These are phyloP conservation scores for Oriolus oriolus DNA, from an alignment of 2,113 vertebrate genomes.

Conservation along the genomic window DNA sequence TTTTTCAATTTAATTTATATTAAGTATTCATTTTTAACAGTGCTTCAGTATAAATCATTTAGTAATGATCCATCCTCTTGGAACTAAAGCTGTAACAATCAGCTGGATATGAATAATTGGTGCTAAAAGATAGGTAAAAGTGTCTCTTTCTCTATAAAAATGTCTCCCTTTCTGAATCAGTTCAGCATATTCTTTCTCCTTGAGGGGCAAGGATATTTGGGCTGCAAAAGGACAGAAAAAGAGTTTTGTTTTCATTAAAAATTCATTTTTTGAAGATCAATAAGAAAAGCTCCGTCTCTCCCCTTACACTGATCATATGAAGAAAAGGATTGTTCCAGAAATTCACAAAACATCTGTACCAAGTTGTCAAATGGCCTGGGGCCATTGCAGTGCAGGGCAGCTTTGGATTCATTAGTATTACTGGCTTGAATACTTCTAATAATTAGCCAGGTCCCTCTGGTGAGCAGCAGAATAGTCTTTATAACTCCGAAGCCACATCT, in stretches of 20 bases:
- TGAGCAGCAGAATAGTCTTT: neutral
- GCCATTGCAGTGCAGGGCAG: neutral
- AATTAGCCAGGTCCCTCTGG: constrained; percentile 17
- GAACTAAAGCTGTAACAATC: neutral
- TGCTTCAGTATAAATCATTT: neutral
- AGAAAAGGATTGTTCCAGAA: neutral
- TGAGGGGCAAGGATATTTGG: neutral
- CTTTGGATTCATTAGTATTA: neutral
- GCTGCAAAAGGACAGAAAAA: neutral
- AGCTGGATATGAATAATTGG: neutral
- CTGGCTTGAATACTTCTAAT: neutral
- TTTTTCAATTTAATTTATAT: neutral
- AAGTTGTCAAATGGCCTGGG: neutral
- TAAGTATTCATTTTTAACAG: neutral
- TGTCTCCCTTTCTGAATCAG: neutral
- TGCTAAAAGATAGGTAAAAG: neutral
- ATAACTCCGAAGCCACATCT: neutral
- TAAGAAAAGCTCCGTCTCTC: neutral
- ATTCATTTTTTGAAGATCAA: neutral
- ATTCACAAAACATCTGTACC: neutral
- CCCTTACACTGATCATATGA: neutral
- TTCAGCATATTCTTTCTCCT: neutral
- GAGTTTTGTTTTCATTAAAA: constrained; percentile 26
- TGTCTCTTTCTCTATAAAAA: neutral
- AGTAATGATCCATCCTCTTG: neutral